These are phyloP conservation scores for Pseudoips prasinana DNA, from an alignment of 2,888 invertebrate species.

Conservation along the genomic window DNA sequence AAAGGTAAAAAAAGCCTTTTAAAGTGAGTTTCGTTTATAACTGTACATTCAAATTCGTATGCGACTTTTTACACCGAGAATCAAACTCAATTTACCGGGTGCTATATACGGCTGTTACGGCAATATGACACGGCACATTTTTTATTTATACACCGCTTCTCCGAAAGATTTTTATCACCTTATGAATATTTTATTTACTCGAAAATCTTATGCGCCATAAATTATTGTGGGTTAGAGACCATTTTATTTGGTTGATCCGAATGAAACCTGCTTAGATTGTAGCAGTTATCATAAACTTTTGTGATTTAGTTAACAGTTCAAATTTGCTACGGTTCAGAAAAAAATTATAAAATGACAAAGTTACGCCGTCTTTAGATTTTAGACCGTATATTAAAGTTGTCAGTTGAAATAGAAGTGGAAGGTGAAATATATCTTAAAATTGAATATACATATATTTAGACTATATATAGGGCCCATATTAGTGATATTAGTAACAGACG, in stretches of 20 bases:
- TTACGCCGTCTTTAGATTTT: no score
- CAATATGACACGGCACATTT: conserved; percentile 39
- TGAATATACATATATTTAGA: no score
- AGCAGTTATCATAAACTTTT: conserved; percentile 5
- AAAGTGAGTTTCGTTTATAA: no score
- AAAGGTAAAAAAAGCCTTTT: no score
- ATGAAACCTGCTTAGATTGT: conserved; percentile 14
- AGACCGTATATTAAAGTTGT: no score
- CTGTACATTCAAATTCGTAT: no score
- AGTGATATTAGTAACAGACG: no score
- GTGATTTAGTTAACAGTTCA: conserved; percentile 7
- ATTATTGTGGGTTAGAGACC: conserved; percentile 32
- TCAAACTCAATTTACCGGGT: conserved; percentile 34
- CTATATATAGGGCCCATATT: no score
- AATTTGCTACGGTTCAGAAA: neutral
- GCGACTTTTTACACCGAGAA: conserved; percentile 13
- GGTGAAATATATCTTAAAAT: no score
- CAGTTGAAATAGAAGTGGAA: no score
- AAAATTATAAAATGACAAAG: no score
- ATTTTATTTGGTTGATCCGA: conserved; percentile 25
- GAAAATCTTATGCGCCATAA: conserved; percentile 42
- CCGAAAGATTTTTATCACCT: conserved; percentile 55
- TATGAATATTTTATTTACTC: conserved; percentile 55
- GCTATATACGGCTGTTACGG: conserved; percentile 35
- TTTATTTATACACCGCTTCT: conserved; percentile 38